Base-by-base conservation (phyloP, 2,888 invertebrate species). In the Gonocerus acuteangulatus region DNA sequence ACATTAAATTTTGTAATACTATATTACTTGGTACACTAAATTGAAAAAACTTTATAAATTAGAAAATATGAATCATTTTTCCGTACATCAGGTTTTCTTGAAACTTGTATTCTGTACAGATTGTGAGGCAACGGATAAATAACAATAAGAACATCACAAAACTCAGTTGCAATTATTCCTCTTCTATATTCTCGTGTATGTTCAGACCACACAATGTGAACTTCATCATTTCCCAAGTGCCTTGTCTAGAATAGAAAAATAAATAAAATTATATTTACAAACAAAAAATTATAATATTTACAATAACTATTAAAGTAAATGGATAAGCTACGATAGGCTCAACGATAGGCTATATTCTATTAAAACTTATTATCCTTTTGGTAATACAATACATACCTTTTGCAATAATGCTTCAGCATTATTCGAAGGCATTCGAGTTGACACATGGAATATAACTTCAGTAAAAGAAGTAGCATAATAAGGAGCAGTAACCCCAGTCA, bases 141-240 rank as follows among this genome's bases (percentile, higher is more conserved):
- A 48, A 88, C 90, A 71, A 99, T 93, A 64, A 99, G 82, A 66
- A 99, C 93, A 79, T 99, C 99, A 74, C 96, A 97, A 80, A 99
- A 99, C 78, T 99, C 96, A 11, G 99, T 99, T 59, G 97, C 95
- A 72, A 99, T 87, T 70, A 96, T 95, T 72, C 95, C 95, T 61
- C 96, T 83, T 62, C 95, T 83, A 79, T 99, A 99, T 72, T 95
- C 93, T 65, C 95, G 82, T 75, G 83, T 83, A 76, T 99, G 95
- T 73, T 99, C 99, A 54, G 95, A 95, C 99, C 99, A 99, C 27
- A 99, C 95, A 66, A 99, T 94, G 74, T 97, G 97, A 62, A 99
- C 92, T 75, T 97, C 96, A 75, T 97, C 96, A 76, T 97, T 97
- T 48, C 96, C 96, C 66, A 97, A 79, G 78, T 97, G 96, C 2